Percentiles rank a stretch among this genome's conserved stretches.
phyloP scores from a whole-genome alignment of 2,888 invertebrate genomes.

The Drosophila paranaensis region DNA sequence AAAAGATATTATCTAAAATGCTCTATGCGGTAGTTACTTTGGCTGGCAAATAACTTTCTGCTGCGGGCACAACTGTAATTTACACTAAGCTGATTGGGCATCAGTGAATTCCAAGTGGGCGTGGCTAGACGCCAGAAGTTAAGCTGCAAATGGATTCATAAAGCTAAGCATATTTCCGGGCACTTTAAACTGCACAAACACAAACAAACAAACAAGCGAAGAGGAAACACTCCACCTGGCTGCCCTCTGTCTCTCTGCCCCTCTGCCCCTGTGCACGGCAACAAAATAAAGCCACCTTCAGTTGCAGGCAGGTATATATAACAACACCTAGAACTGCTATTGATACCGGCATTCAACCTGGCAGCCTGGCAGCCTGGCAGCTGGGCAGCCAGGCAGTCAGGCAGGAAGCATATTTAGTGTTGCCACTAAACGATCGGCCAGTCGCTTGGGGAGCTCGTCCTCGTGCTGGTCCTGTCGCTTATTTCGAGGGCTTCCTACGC shows the following conservation, averaged over 20 bases:
- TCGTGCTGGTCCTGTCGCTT: conserved; percentile 14
- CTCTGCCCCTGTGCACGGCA: conserved; percentile 2
- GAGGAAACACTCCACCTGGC: conserved; percentile 16
- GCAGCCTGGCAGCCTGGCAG: conserved; percentile 13
- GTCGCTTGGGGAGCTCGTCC: conserved; percentile 15
- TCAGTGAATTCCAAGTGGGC: conserved; percentile 22
- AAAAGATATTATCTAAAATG: conserved; percentile 78
- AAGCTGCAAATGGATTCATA: conserved; percentile 50
- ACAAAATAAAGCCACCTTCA: conserved; percentile 7
- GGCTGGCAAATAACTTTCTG: conserved; percentile 52
- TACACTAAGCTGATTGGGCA: conserved; percentile 52
- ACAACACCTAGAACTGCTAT: conserved; percentile 35
- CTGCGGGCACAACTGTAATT: conserved; percentile 47
- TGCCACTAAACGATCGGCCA: conserved; percentile 43
- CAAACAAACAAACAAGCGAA: conserved; percentile 31
- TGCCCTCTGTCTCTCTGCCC: neutral
- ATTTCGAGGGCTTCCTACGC: conserved; percentile 10
- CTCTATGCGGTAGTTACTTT: conserved; percentile 53
- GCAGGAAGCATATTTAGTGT: conserved; percentile 41
- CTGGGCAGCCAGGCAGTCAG: conserved; percentile 7
- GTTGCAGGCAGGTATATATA: neutral
- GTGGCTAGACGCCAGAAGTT: conserved; percentile 22
- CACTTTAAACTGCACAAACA: conserved; percentile 63
- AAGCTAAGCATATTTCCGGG: conserved; percentile 74
- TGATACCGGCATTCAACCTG: conserved; percentile 31